Percentiles rank a stretch among this genome's conserved stretches.
Conservation (phyloP, 2,113 vertebrate genomes). For the Semnornis frantzii region DNA sequence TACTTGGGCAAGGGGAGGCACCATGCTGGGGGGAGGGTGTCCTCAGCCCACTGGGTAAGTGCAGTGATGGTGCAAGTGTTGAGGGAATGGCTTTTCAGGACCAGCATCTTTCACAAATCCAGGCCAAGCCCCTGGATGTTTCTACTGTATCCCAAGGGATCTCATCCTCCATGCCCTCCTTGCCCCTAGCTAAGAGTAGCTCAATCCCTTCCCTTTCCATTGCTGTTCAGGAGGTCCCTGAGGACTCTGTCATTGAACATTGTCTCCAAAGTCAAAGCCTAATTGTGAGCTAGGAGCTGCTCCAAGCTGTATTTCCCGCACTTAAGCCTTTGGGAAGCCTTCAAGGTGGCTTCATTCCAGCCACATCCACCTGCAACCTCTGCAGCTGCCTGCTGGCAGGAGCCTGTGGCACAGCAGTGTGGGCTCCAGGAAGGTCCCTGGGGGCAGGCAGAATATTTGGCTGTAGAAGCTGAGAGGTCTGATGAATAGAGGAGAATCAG, state of each 20-base stretch:
- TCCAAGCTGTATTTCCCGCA: neutral
- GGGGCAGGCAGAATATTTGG: neutral
- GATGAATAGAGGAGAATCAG: neutral
- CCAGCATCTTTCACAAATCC: neutral
- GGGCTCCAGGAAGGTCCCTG: neutral
- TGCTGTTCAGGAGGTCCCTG: neutral
- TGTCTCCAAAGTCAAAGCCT: neutral
- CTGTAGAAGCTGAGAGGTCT: neutral
- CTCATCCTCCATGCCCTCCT: neutral
- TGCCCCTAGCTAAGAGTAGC: neutral
- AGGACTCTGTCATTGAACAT: neutral
- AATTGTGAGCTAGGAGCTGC: neutral
- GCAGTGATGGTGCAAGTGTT: no score
- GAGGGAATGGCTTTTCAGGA: neutral
- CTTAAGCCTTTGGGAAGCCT: neutral
- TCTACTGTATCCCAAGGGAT: neutral
- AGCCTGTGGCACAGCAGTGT: rapidly evolving
- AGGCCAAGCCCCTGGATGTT: neutral
- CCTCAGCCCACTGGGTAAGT: neutral
- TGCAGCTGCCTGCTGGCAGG: neutral
- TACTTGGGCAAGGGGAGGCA: slow-evolving; percentile 19
- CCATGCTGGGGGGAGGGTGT: neutral
- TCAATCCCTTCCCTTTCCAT: neutral
- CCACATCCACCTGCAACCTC: neutral
- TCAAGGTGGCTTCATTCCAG: neutral